Conservation (phyloP, 2,888 invertebrate species). For the Drosophila demipolita region DNA sequence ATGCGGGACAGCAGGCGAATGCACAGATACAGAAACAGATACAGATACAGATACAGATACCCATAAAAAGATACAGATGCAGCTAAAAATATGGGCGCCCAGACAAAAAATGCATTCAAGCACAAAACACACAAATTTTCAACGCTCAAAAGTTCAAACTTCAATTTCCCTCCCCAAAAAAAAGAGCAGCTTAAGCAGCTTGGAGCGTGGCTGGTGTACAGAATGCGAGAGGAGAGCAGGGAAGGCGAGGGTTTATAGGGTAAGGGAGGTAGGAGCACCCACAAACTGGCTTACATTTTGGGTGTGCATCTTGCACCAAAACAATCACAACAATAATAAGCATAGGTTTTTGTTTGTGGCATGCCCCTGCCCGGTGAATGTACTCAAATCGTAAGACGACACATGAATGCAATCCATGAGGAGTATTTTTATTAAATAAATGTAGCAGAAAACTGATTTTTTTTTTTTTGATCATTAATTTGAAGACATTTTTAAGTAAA, state of each 20-base stretch:
- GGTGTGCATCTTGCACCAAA: conserved; percentile 53
- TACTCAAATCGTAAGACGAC: not conserved
- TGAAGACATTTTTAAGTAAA: not conserved
- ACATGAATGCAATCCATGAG: not conserved
- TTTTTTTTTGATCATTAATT: not conserved
- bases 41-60: conserved; percentile 1
- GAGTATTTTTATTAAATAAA: not conserved
- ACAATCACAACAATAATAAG: conserved; percentile 48
- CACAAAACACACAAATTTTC: conserved; percentile 6
- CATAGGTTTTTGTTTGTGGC: not conserved
- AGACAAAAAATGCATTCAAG: conserved; percentile 5
- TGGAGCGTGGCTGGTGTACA: not conserved
- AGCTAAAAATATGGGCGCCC: not conserved
- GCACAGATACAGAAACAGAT: conserved; percentile 30
- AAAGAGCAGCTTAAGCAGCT: not conserved
- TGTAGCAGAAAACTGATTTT: not conserved
- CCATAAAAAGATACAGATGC: not conserved
- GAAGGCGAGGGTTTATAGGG: not conserved
- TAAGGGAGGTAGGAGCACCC: conserved; percentile 7
- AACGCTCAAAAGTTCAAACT: conserved; percentile 34
- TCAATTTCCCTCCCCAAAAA: conserved; percentile 30
- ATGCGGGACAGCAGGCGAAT: conserved; percentile 51
- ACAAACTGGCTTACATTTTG: conserved; percentile 24
- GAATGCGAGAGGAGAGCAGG: not conserved
- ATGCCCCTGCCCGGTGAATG: not conserved